A percentile compares a stretch with the other conserved stretches of the same genome.
Evolutionary conservation across 2,888 invertebrate species (phyloP).

Genomic region (Luperina nickerlii): DNA sequence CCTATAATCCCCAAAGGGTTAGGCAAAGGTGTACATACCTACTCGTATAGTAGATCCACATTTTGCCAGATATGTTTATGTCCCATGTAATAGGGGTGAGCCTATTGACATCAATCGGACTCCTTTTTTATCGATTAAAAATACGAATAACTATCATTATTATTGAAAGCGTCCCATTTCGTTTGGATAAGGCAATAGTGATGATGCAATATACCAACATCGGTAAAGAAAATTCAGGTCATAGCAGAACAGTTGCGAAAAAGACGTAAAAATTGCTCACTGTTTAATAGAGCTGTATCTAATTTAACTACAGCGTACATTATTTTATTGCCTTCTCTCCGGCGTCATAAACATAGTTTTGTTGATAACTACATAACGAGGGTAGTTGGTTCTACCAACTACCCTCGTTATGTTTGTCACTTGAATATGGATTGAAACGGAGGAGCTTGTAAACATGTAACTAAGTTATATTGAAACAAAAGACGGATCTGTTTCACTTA

Average conservation of each 20-base stretch:
- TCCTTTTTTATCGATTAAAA: neutral
- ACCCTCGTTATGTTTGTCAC: no score
- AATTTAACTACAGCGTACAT: slow-evolving; percentile 38
- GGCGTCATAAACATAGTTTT: slow-evolving; percentile 31
- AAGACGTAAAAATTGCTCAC: slow-evolving; percentile 14
- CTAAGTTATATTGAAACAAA: slow-evolving; percentile 16
- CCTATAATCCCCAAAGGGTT: no score
- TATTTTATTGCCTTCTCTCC: slow-evolving; percentile 21
- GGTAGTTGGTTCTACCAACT: no score
- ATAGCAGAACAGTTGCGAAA: slow-evolving; percentile 13
- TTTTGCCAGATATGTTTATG: no score
- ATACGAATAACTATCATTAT: neutral
- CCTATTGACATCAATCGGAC: no score
- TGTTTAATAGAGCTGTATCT: slow-evolving; percentile 32
- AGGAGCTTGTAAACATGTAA: slow-evolving; percentile 24
- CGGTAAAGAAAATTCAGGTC: slow-evolving; percentile 18
- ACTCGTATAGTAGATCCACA: no score
- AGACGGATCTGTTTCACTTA: slow-evolving; percentile 28
- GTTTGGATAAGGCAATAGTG: neutral
- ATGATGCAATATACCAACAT: slow-evolving; percentile 7
- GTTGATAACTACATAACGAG: slow-evolving; percentile 29
- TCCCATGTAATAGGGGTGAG: no score
- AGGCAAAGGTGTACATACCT: no score
- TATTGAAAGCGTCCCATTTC: neutral
- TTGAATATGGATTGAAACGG: slow-evolving; percentile 27